Evolutionary conservation across 2,888 invertebrate genomes (phyloP).

Genomic region (Tachystola acroxantha): DNA sequence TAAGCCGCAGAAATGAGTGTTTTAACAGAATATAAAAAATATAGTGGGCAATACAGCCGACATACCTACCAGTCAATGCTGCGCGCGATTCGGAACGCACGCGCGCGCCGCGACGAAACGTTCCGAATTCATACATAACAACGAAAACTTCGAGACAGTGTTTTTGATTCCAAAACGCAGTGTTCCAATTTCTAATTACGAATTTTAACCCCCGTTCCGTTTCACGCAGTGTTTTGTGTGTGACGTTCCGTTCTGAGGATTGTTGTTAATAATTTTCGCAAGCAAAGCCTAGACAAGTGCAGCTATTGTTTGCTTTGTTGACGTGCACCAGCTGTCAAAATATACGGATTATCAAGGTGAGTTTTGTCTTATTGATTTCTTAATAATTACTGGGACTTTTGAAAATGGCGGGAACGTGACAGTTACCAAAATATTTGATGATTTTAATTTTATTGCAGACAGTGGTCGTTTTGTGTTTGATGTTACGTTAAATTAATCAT

Average conservation of each 20-base stretch:
- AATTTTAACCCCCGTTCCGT: conserved; percentile 23
- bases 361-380: conserved; percentile 37
- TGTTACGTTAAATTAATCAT: too few species aligned
- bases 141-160: conserved; percentile 29
- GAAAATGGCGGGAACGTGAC: too few species aligned
- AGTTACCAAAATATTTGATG: too few species aligned
- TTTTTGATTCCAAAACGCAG: conserved; percentile 1
- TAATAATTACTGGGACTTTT: conserved; percentile 24
- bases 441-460: too few species aligned
- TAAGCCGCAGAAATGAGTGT: too few species aligned
- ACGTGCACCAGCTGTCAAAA: conserved; percentile 63
- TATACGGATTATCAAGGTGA: conserved; percentile 58
- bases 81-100: conserved; percentile 53
- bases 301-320: conserved; percentile 51
- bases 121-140: conserved; percentile 26
- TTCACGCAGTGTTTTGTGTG: conserved; percentile 30
- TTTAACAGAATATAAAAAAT: too few species aligned
- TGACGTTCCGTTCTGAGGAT: conserved; percentile 13
- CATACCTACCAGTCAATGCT: conserved; percentile 47
- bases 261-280: conserved; percentile 4
- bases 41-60: too few species aligned
- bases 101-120: conserved; percentile 44
- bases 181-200: conserved; percentile 22
- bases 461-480: too few species aligned
- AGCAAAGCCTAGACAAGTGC: conserved; percentile 23